A percentile compares a stretch with the other conserved stretches of the same genome.
Conservation (phyloP, 2,113 vertebrate species). For the Oryzias curvinotus region DNA sequence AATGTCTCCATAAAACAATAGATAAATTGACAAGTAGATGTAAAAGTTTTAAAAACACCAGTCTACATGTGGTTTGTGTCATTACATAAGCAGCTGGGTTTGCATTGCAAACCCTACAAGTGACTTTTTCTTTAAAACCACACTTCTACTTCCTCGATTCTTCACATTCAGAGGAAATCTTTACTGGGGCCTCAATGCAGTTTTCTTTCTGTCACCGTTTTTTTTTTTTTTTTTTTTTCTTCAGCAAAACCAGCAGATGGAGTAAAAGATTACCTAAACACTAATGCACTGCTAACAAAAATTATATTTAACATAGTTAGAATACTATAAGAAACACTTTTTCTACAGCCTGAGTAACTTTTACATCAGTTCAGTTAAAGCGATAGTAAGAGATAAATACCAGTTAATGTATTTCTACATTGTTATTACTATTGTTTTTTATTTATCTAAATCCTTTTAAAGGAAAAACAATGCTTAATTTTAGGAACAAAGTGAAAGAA, state of each 20-base stretch:
- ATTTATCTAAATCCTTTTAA: not conserved
- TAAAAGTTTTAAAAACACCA: too few species aligned
- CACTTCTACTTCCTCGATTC: conserved; percentile 39
- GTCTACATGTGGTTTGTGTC: too few species aligned
- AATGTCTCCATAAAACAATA: too few species aligned
- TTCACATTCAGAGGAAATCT: conserved; percentile 26
- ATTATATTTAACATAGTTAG: not conserved
- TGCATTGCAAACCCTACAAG: not conserved
- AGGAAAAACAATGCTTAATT: not conserved
- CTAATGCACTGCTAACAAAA: not conserved
- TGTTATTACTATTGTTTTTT: not conserved
- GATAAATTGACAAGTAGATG: too few species aligned
- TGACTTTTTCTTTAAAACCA: conserved; percentile 21
- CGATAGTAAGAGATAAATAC: not conserved
- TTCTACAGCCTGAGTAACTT: too few species aligned
- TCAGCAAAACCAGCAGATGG: conserved; percentile 4
- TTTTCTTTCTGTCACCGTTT: conserved; percentile 1
- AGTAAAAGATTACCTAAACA: not conserved
- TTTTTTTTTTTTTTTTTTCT: not conserved
- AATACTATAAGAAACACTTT: too few species aligned
- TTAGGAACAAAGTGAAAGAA: not conserved
- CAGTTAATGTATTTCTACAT: not conserved
- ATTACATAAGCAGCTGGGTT: not conserved
- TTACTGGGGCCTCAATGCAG: not conserved
- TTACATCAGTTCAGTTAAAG: too few species aligned